Percentiles rank a stretch among this genome's conserved stretches.
phyloP scores from a whole-genome alignment of 2,113 vertebrate genomes.

The Colinus virginianus region DNA sequence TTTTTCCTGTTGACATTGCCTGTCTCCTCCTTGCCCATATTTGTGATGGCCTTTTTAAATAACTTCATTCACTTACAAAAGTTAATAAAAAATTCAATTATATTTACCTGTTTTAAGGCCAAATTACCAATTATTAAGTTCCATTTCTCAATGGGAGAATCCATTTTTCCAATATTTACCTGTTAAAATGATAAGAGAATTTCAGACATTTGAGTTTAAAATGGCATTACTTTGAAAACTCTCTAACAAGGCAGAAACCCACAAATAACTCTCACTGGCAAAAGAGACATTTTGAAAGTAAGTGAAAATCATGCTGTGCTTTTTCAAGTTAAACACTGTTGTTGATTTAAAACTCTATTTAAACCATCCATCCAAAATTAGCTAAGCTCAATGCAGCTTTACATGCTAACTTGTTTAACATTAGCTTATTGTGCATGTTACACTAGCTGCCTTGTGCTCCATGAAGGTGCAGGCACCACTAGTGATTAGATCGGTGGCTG shows the following conservation, averaged over 20 bases:
- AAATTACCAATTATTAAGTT: constrained; percentile 97
- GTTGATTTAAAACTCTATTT: not conserved
- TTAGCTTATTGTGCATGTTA: not conserved
- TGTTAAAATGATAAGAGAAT: constrained; percentile 63
- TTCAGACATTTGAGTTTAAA: not conserved
- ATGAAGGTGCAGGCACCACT: not conserved
- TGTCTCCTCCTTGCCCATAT: not conserved
- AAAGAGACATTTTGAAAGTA: not conserved
- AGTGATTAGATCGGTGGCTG: not conserved
- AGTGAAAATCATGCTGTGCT: not conserved
- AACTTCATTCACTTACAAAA: not conserved
- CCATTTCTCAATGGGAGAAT: constrained; percentile 98
- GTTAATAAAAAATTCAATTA: not conserved
- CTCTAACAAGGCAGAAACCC: not conserved
- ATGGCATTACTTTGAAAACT: not conserved
- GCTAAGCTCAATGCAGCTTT: not conserved
- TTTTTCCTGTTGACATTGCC: not conserved
- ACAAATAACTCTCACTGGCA: not conserved
- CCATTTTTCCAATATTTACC: constrained; percentile 98
- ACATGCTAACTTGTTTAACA: not conserved
- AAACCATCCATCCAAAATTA: not conserved
- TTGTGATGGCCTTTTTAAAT: not conserved
- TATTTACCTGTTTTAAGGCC: constrained; percentile 93
- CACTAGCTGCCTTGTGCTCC: not conserved
- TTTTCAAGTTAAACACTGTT: not conserved